phyloP scores from a whole-genome alignment of 2,113 vertebrate genomes.

The Haliaeetus leucogaster region DNA sequence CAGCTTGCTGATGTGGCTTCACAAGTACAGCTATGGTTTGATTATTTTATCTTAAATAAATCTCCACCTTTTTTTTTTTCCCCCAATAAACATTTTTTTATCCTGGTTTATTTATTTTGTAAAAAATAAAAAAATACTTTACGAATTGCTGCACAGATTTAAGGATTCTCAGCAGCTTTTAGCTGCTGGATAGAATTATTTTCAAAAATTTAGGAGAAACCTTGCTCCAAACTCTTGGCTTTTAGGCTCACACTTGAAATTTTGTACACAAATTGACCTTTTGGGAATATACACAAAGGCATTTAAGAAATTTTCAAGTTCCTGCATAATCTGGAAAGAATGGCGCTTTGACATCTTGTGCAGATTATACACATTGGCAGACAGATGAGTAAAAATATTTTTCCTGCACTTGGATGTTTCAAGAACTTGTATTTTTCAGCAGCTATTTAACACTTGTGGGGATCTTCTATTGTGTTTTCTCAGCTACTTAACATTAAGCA shows the following conservation, averaged over 20 bases:
- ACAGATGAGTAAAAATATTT: neutral
- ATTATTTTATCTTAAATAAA: neutral
- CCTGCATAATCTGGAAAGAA: neutral
- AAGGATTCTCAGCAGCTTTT: neutral
- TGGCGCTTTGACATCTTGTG: neutral
- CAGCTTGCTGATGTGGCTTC: neutral
- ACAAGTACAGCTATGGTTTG: neutral
- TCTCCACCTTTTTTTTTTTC: neutral
- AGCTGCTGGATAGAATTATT: neutral
- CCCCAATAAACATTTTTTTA: neutral
- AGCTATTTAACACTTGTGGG: neutral
- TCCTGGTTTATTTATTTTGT: neutral
- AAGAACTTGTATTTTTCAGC: neutral
- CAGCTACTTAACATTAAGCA: neutral
- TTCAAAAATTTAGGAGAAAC: neutral
- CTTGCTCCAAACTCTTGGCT: neutral
- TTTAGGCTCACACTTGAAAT: neutral
- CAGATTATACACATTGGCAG: neutral
- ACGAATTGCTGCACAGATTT: neutral
- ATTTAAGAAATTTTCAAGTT: neutral
- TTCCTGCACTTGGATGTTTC: neutral
- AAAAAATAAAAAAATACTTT: neutral
- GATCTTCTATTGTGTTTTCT: neutral
- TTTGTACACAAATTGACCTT: neutral
- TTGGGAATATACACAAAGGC: neutral